Percentiles rank a stretch among this genome's conserved stretches.
Evolutionary conservation across 2,888 invertebrate genomes (phyloP).

Genomic region (Aphidius colemani): DNA sequence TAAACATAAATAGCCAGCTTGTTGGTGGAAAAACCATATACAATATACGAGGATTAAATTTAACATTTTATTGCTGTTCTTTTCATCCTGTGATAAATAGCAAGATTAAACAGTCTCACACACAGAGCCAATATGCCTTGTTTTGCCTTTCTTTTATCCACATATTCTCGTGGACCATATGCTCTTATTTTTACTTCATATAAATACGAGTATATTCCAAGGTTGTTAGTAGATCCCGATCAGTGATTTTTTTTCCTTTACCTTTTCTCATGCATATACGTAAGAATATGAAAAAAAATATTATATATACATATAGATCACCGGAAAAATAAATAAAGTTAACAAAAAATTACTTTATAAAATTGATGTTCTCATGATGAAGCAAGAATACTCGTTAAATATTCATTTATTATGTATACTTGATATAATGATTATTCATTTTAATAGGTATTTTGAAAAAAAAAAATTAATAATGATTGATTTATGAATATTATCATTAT

Average conservation of each 20-base stretch:
- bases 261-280: no score
- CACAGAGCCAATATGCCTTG: constrained; percentile 37
- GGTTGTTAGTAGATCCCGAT: no score
- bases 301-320: neutral
- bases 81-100: constrained; percentile 57
- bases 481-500: no score
- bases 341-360: neutral
- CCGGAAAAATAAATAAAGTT: neutral
- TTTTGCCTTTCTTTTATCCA: constrained; percentile 39
- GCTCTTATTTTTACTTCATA: constrained; percentile 36
- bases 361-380: constrained; percentile 6
- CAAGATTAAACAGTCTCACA: constrained; percentile 50
- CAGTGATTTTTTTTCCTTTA: no score
- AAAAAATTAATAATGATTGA: no score
- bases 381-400: constrained; percentile 14
- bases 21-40: constrained; percentile 26
- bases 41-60: constrained; percentile 34
- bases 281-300: neutral
- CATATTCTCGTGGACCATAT: constrained; percentile 51
- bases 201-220: neutral
- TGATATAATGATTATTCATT: no score
- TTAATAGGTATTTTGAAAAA: no score
- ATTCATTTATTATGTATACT: constrained; percentile 24
- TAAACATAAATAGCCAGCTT: neutral
- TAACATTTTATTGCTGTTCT: constrained; percentile 36